Evolutionary conservation across 2,888 invertebrate genomes (phyloP).

Genomic region (Ectropis crepuscularia): DNA sequence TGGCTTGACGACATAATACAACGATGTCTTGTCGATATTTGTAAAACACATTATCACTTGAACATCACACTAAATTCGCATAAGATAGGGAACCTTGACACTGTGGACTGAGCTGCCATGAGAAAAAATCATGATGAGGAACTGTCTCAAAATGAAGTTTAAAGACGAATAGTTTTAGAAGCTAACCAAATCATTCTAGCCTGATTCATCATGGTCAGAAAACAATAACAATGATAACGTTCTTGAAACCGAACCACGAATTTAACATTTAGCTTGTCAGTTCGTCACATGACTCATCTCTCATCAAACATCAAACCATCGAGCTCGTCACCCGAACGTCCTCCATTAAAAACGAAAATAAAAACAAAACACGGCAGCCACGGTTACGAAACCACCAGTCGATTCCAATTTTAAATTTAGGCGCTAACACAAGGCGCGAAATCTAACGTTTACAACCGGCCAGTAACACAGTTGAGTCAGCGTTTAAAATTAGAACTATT

Average conservation of each 20-base stretch:
- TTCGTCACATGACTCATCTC: conserved; percentile 25
- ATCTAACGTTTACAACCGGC: conserved; percentile 51
- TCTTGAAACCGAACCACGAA: background rate
- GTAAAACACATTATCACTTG: no score
- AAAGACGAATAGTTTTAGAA: no score
- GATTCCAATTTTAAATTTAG: conserved; percentile 68
- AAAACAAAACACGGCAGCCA: conserved; percentile 46
- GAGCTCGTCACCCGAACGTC: conserved; percentile 20
- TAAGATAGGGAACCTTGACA: no score
- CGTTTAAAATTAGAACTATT: conserved; percentile 56
- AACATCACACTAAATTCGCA: no score
- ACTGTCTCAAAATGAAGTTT: no score
- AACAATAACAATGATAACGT: background rate
- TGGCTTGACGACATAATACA: no score
- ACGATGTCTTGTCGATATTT: no score
- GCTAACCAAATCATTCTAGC: no score
- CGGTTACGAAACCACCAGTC: conserved; percentile 56
- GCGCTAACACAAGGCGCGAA: conserved; percentile 62
- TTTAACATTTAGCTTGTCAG: background rate
- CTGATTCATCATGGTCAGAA: no score
- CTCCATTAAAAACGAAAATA: conserved; percentile 32
- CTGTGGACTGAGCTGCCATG: no score
- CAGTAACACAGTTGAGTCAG: conserved; percentile 62
- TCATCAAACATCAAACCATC: conserved; percentile 30
- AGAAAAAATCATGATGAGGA: no score